phyloP scores from a whole-genome alignment of 2,888 invertebrate genomes.

The Eristalis arbustorum region DNA sequence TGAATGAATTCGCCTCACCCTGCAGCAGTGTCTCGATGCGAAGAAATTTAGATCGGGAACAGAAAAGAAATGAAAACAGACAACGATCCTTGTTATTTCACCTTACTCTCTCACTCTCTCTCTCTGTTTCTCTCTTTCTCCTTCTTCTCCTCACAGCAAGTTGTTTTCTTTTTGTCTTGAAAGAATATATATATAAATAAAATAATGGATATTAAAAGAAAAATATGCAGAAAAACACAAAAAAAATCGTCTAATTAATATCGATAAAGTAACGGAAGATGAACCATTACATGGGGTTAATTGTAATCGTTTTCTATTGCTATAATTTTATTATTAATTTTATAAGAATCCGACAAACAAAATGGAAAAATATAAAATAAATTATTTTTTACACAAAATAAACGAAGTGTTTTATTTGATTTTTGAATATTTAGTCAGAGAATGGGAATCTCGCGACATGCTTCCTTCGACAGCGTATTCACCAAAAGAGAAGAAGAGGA shows the following conservation, averaged over 20 bases:
- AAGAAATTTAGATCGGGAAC: background rate
- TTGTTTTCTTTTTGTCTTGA: constrained; percentile 32
- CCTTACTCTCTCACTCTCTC: background rate
- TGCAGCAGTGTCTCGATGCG: background rate
- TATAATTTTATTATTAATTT: constrained; percentile 69
- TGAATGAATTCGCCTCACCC: background rate
- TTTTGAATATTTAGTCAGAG: no score
- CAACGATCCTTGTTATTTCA: constrained; percentile 35
- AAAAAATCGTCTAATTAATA: background rate
- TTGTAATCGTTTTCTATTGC: constrained; percentile 63
- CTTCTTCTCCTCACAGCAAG: constrained; percentile 33
- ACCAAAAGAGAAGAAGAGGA: no score
- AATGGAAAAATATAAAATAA: constrained; percentile 68
- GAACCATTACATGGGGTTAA: constrained; percentile 51
- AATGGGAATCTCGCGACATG: no score
- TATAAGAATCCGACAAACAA: constrained; percentile 62
- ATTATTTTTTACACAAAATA: constrained; percentile 72
- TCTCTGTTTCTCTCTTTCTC: constrained; percentile 2
- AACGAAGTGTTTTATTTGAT: constrained; percentile 2
- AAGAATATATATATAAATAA: constrained; percentile 13
- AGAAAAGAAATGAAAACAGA: background rate
- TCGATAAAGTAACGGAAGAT: constrained; percentile 32
- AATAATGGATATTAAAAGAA: constrained; percentile 14
- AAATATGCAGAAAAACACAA: background rate
- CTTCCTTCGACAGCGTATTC: no score